Conservation (phyloP, 2,888 invertebrate species). For the Malachius bipustulatus region DNA sequence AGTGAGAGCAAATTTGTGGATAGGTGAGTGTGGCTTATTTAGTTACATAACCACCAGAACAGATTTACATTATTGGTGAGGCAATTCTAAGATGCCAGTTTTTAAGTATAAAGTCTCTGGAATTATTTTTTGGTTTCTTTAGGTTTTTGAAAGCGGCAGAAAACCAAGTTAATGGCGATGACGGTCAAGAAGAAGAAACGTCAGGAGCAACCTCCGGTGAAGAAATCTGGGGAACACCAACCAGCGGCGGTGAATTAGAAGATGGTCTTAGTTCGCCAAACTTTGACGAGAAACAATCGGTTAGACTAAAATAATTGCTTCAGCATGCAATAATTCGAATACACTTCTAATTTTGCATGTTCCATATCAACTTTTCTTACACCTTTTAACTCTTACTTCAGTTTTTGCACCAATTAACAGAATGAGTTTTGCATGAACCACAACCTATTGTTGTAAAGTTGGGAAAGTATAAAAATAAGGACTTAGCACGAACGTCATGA, state of each 20-base stretch:
- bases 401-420: too few relatives aligned
- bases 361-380: too few relatives aligned
- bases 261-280: slow-evolving; percentile 49
- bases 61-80: too few relatives aligned
- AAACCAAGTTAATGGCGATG: slow-evolving; percentile 33
- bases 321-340: too few relatives aligned
- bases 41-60: too few relatives aligned
- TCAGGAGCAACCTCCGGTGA: slow-evolving; percentile 76
- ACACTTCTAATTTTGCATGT: too few relatives aligned
- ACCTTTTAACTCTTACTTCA: too few relatives aligned
- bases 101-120: neutral
- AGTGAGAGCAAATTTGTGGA: slow-evolving; percentile 35
- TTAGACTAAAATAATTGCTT: slow-evolving; percentile 23
- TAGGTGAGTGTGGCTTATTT: slow-evolving; percentile 27
- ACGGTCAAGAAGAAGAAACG: slow-evolving; percentile 62
- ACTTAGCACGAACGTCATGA: too few relatives aligned
- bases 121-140: slow-evolving; percentile 2
- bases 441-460: too few relatives aligned
- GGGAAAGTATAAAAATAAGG: too few relatives aligned
- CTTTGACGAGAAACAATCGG: slow-evolving; percentile 49
- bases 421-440: too few relatives aligned
- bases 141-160: slow-evolving; percentile 47
- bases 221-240: slow-evolving; percentile 83
- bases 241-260: slow-evolving; percentile 72
- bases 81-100: too few relatives aligned